Conservation (phyloP, 1,140 invertebrate species). For the Cheumatopsyche charites region DNA sequence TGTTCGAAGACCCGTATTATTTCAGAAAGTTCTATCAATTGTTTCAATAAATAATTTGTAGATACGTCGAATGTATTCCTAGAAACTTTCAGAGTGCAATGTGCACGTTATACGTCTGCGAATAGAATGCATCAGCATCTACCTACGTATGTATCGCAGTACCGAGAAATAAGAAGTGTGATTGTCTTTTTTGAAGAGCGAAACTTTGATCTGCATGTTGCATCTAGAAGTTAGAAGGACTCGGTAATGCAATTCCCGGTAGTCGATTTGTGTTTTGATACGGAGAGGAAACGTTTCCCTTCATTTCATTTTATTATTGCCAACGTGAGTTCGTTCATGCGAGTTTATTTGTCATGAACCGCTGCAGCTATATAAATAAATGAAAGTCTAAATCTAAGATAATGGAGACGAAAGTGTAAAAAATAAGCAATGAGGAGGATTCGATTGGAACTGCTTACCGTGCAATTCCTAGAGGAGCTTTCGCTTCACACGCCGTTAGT, state of each 20-base stretch:
- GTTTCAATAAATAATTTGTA: no score
- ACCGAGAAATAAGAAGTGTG: conserved; percentile 25
- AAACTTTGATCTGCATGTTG: conserved; percentile 34
- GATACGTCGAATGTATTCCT: no score
- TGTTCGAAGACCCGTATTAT: no score
- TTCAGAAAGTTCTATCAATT: no score
- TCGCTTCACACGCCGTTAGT: conserved; percentile 22
- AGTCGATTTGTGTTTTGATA: conserved; percentile 22
- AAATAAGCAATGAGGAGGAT: neutral
- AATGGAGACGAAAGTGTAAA: no score
- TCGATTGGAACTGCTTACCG: neutral
- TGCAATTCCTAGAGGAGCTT: conserved; percentile 2
- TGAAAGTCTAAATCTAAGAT: no score
- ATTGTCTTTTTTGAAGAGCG: conserved; percentile 10
- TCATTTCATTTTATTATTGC: no score
- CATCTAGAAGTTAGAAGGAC: conserved; percentile 17
- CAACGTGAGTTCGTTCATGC: no score
- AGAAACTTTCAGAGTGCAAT: neutral
- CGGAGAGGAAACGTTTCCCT: neutral
- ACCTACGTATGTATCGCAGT: neutral
- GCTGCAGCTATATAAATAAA: no score
- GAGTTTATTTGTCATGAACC: no score
- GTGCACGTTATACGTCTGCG: neutral
- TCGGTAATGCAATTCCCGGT: conserved; percentile 5
- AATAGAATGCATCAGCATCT: conserved; percentile 2